Conservation (phyloP, 1,140 invertebrate species). For the Drosophila ambigua region DNA sequence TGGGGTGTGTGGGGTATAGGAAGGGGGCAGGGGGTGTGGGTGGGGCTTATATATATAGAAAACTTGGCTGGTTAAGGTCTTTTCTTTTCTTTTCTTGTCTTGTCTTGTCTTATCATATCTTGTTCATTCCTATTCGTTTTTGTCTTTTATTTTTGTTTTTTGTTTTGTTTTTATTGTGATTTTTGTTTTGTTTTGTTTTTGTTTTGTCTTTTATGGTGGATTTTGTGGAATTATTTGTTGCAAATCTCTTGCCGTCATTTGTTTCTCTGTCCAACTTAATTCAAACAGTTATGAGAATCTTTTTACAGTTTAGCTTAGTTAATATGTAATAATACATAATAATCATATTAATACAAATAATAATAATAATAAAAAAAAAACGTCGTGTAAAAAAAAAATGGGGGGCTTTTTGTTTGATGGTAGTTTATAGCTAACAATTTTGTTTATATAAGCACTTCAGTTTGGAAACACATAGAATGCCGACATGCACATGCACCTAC, state of each 20-base stretch:
- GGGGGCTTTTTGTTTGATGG: constrained; percentile 25
- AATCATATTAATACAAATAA: constrained; percentile 33
- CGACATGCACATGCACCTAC: background rate
- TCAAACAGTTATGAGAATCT: constrained; percentile 79
- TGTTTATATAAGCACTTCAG: constrained; percentile 77
- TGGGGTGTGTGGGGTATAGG: no score
- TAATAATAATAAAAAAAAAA: constrained; percentile 63
- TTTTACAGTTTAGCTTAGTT: constrained; percentile 77
- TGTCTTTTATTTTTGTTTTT: background rate
- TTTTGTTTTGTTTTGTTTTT: constrained; percentile 18
- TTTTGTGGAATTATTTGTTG: constrained; percentile 9
- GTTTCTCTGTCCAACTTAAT: constrained; percentile 50
- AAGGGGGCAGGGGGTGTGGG: no score
- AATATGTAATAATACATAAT: constrained; percentile 65
- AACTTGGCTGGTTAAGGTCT: constrained; percentile 51
- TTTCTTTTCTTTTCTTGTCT: constrained; percentile 15
- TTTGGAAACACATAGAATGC: constrained; percentile 58
- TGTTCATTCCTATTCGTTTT: background rate
- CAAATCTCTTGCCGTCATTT: background rate
- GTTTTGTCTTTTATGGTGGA: constrained; percentile 9
- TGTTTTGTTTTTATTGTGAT: constrained; percentile 16
- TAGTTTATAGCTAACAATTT: constrained; percentile 63
- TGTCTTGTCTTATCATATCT: background rate
- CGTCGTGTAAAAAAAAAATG: constrained; percentile 51
- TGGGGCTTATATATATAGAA: constrained; percentile 52